Evolutionary conservation across 1,140 invertebrate genomes (phyloP).

Genomic region (Limonius californicus): DNA sequence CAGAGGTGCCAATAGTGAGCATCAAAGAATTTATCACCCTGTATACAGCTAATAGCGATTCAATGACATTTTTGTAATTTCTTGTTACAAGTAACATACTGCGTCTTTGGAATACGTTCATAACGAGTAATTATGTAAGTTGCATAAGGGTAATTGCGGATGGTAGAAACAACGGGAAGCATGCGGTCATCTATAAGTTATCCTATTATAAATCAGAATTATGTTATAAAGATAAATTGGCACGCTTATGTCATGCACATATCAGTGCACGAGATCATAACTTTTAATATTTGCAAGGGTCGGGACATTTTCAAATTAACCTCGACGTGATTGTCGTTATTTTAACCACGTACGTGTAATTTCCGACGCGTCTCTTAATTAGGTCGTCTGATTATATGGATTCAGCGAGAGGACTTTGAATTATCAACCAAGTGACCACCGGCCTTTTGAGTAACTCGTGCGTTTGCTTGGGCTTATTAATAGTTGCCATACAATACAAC

Average conservation of each 20-base stretch:
- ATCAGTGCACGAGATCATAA: constrained; percentile 12
- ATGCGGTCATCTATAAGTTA: constrained; percentile 41
- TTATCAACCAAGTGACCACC: constrained; percentile 26
- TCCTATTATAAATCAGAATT: constrained; percentile 43
- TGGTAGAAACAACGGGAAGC: constrained; percentile 38
- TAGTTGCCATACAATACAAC: constrained; percentile 26
- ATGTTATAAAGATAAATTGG: constrained; percentile 42
- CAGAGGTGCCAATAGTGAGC: too few species aligned
- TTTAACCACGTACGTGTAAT: background rate
- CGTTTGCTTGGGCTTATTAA: constrained; percentile 28
- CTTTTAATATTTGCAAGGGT: constrained; percentile 18
- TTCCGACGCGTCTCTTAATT: constrained; percentile 15
- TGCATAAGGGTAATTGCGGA: constrained; percentile 28
- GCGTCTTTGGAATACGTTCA: too few species aligned
- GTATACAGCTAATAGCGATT: too few species aligned
- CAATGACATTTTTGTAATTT: too few species aligned
- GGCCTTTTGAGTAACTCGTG: constrained; percentile 23
- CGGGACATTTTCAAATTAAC: constrained; percentile 2
- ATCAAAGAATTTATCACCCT: too few species aligned
- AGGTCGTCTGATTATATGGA: constrained; percentile 2
- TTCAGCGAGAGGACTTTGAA: constrained; percentile 16
- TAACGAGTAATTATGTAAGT: constrained; percentile 3
- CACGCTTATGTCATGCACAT: constrained; percentile 34
- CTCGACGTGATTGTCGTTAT: constrained; percentile 9
- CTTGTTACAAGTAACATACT: too few species aligned